Percentiles rank a stretch among this genome's conserved stretches.
Conservation (phyloP, 2,797 vertebrate genomes). For the Brachyrhaphis roseni region DNA sequence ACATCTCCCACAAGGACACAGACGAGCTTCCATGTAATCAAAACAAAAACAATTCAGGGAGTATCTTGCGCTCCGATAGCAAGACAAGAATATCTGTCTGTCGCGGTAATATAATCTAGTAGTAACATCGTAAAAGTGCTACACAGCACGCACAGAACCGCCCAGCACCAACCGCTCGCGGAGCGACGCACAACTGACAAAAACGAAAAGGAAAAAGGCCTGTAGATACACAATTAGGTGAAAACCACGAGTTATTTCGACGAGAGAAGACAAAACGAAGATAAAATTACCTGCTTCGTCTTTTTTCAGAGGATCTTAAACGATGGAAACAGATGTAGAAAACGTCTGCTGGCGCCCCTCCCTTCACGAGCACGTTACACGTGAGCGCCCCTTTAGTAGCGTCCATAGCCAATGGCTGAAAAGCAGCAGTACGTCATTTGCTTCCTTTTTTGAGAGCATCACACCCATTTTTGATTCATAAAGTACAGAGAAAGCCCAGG, state of each 20-base stretch:
- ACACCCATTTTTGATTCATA: neutral
- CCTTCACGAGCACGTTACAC: neutral
- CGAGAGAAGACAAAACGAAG: neutral
- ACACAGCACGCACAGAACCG: neutral
- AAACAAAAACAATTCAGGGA: neutral
- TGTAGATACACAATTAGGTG: neutral
- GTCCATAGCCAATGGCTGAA: neutral
- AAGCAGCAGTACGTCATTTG: neutral
- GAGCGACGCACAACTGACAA: neutral
- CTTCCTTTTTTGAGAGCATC: neutral
- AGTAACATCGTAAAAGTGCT: neutral
- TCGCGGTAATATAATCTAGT: neutral
- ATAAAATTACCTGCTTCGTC: constrained; percentile 35
- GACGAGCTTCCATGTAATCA: neutral
- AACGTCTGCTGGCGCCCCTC: constrained; percentile 4
- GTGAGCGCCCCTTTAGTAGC: neutral
- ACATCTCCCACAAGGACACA: neutral
- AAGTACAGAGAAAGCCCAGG: neutral
- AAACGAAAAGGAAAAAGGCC: neutral
- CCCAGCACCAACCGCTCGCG: neutral
- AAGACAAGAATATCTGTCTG: neutral
- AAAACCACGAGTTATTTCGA: neutral
- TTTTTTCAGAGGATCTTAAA: neutral
- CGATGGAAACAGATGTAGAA: neutral
- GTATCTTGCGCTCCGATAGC: too few species aligned